phyloP scores from a whole-genome alignment of 2,888 invertebrate genomes.

The Patella depressa region DNA sequence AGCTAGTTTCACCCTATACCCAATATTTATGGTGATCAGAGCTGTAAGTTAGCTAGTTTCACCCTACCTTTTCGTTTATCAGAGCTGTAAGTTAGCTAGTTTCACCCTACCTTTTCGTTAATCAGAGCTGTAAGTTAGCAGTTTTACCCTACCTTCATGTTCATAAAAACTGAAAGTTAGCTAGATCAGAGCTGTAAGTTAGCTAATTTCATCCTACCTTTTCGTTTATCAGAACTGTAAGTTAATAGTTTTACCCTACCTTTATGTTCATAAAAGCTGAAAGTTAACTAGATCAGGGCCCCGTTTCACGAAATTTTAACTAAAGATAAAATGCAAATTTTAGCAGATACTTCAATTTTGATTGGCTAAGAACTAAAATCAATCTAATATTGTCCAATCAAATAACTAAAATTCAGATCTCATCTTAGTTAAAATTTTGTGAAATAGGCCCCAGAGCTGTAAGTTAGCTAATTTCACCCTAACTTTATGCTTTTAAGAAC shows the following conservation, averaged over 20 bases:
- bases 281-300: background rate
- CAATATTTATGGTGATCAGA: no score
- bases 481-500: slow-evolving; percentile 79
- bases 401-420: no score
- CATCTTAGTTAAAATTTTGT: no score
- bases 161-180: slow-evolving; percentile 72
- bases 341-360: no score
- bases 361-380: no score
- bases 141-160: slow-evolving; percentile 77
- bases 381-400: no score
- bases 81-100: background rate
- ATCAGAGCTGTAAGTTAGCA: background rate
- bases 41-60: background rate
- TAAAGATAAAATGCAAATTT: no score
- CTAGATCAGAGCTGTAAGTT: background rate
- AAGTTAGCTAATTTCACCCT: slow-evolving; percentile 48
- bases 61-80: slow-evolving; percentile 67
- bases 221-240: background rate
- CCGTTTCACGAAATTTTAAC: no score
- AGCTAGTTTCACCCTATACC: background rate
- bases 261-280: slow-evolving; percentile 70
- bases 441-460: no score
- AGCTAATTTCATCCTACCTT: slow-evolving; percentile 69
- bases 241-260: slow-evolving; percentile 73
- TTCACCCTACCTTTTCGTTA: slow-evolving; percentile 76